A percentile compares a stretch with the other conserved stretches of the same genome.
phyloP scores from a whole-genome alignment of 2,113 vertebrate genomes.

The Lethenteron camtschaticum region DNA sequence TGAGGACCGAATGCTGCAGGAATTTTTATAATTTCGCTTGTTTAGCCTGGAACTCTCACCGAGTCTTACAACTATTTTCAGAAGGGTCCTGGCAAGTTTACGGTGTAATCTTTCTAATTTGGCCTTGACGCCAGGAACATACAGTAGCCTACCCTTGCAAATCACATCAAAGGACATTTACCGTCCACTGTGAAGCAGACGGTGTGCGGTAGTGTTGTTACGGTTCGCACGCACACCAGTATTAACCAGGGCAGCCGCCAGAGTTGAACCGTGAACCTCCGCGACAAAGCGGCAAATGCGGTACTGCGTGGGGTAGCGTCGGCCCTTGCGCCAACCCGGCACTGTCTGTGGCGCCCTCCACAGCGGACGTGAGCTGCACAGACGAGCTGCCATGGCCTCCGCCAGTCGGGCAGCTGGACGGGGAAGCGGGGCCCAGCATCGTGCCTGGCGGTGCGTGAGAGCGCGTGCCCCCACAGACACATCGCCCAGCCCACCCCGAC shows the following conservation, averaged over 20 bases:
- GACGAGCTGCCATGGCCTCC: conserved; percentile 1
- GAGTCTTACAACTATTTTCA: too few species aligned
- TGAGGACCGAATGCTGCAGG: too few species aligned
- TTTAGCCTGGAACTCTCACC: too few species aligned
- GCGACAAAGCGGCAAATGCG: not conserved
- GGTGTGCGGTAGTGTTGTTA: not conserved
- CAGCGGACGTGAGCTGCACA: conserved; percentile 1
- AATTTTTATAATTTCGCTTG: too few species aligned
- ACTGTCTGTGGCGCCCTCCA: not conserved
- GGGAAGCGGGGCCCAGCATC: not conserved
- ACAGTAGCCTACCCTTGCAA: too few species aligned
- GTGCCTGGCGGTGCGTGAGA: too few species aligned
- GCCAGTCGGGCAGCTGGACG: conserved; percentile 3
- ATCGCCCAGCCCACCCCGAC: too few species aligned
- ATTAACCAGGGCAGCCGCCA: not conserved
- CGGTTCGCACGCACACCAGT: not conserved
- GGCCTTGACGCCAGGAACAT: too few species aligned
- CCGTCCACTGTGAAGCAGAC: not conserved
- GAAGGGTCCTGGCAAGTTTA: too few species aligned
- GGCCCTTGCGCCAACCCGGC: not conserved
- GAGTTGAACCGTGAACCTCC: not conserved
- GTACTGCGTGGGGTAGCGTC: not conserved
- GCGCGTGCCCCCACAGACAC: too few species aligned
- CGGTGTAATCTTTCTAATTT: too few species aligned
- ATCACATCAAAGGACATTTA: not conserved